Evolutionary conservation across 2,113 vertebrate species (phyloP), one percentile per base, ranked within the genome.

Genomic region (Talpa occidentalis): DNA sequence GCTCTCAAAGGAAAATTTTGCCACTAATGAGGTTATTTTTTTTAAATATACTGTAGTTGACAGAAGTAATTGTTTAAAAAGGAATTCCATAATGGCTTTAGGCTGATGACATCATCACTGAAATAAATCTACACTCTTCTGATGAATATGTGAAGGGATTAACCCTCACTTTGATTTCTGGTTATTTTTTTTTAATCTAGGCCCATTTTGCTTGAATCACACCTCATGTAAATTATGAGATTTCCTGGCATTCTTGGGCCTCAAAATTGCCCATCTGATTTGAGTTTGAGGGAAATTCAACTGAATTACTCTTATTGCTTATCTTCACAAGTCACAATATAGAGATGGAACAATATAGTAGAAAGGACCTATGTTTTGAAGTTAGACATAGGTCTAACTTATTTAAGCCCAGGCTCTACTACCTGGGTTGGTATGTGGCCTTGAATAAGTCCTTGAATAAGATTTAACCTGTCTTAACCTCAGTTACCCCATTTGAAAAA

Each of bases 1-100:
- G 1, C 26, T 90, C 28, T 78, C 47, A 67, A 54, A 83, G 42
- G 49, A 93, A 94, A 89, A 44, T 80, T 49, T 90, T 54, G 49
- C 37, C 21, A 40, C 22, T 47, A 40, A 22, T 49, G 32, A 86
- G 19, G 9, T 60, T 56, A 66, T 74, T 91, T 0, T 32, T 4
- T 69, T 37, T n/a, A 32, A 84, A 32, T 2, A 12, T 44, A 76
- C 3, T 35, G 14, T 11, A 37, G 17, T 10, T 37, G 78, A 56
- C 15, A 79, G 47, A 83, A 69, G 19, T 56, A 54, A 60, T 69
- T 21, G 11, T 14, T 16, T 42, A 19, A 52, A 54, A 72, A 66
- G 15, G 35, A 67, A 16, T 78, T 22, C 10, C 30, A 4, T 62
- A 79, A 21, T 6, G 2, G 2, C 19, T 83, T 82, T 16, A 72